Percentiles rank a stretch among this genome's conserved stretches.
Conservation (phyloP, 2,888 invertebrate species). For the Pyrrhosoma nymphula region DNA sequence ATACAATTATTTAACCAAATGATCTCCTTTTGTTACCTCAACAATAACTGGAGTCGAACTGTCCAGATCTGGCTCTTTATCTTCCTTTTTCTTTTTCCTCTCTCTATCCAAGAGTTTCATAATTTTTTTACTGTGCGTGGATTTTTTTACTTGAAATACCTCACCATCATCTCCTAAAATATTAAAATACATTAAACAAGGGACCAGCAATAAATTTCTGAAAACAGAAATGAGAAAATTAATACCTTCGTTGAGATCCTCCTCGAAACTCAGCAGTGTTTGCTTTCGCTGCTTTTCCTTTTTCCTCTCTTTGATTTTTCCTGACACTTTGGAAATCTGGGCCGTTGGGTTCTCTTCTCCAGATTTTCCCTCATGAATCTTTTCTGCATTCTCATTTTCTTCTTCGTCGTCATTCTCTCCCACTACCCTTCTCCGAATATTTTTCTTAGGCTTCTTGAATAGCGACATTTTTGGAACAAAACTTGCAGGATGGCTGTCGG, state of each 20-base stretch:
- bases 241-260: slow-evolving; percentile 83
- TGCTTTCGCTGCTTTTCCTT: slow-evolving; percentile 76
- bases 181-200: slow-evolving; percentile 50
- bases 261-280: slow-evolving; percentile 87
- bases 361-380: slow-evolving; percentile 70
- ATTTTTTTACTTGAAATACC: slow-evolving; percentile 97
- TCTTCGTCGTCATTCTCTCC: slow-evolving; percentile 73
- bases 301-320: slow-evolving; percentile 76
- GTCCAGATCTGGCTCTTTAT: slow-evolving; percentile 20
- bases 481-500: slow-evolving; percentile 62
- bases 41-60: slow-evolving; percentile 16
- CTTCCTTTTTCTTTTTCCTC: slow-evolving; percentile 81
- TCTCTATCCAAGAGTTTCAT: slow-evolving; percentile 92
- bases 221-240: slow-evolving; percentile 72
- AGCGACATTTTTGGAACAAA: slow-evolving; percentile 83
- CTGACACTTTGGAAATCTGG: slow-evolving; percentile 1
- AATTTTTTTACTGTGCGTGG: slow-evolving; percentile 94
- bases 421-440: slow-evolving; percentile 80
- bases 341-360: slow-evolving; percentile 38
- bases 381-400: slow-evolving; percentile 71
- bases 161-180: slow-evolving; percentile 88
- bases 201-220: not conserved
- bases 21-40: not conserved
- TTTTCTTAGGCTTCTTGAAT: slow-evolving; percentile 93
- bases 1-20: not conserved